Evolutionary conservation across 2,888 invertebrate genomes (phyloP).

Genomic region (Drosophila histrio): DNA sequence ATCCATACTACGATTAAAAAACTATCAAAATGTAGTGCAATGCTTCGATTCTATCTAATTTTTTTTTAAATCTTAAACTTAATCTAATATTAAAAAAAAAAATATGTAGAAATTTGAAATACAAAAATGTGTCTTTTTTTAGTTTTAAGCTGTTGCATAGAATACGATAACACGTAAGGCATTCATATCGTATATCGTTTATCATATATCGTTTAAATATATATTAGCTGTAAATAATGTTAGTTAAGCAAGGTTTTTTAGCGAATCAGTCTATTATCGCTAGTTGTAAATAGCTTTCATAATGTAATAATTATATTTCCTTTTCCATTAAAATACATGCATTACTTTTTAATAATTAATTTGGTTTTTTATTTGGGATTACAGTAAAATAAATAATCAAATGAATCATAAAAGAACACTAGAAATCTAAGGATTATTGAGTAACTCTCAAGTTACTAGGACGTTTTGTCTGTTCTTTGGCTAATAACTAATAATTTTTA

Average conservation of each 20-base stretch:
- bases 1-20: background rate
- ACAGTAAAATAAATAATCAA: background rate
- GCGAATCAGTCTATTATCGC: slow-evolving; percentile 1
- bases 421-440: no score
- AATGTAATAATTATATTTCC: slow-evolving; percentile 29
- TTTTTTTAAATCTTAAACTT: slow-evolving; percentile 2
- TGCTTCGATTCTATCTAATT: slow-evolving; percentile 15
- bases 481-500: no score
- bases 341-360: slow-evolving; percentile 9
- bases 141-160: slow-evolving; percentile 8
- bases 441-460: no score
- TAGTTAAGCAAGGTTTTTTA: slow-evolving; percentile 8
- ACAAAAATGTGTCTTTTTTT: slow-evolving; percentile 17
- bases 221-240: slow-evolving; percentile 30
- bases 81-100: background rate
- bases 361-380: background rate
- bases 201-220: background rate
- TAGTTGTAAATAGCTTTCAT: slow-evolving; percentile 35
- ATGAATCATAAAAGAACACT: background rate
- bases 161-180: background rate
- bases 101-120: background rate
- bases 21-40: slow-evolving; percentile 8
- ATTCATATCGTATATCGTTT: background rate
- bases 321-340: slow-evolving; percentile 13
- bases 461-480: no score